A percentile compares a stretch with the other conserved stretches of the same genome.
Conservation (phyloP, 2,888 invertebrate genomes). For the Trachelus stipa region DNA sequence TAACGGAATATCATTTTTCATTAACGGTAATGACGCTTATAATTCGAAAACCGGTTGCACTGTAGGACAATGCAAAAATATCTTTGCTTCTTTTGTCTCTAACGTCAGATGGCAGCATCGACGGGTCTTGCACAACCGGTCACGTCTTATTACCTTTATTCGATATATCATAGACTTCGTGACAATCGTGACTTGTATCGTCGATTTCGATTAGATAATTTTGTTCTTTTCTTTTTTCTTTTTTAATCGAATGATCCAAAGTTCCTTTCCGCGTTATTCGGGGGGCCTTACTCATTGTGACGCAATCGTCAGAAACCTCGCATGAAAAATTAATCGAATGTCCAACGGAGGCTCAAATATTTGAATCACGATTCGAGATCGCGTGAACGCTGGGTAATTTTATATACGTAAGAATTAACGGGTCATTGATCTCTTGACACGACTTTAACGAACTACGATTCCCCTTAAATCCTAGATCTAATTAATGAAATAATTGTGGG, state of each 20-base stretch:
- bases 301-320: not conserved
- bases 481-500: not conserved
- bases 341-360: not conserved
- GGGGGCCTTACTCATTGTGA: not conserved
- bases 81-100: not conserved
- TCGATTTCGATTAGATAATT: not conserved
- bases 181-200: not conserved
- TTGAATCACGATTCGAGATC: not conserved
- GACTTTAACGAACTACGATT: not conserved
- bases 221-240: not conserved
- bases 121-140: not conserved
- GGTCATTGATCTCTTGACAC: not conserved
- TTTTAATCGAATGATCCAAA: not conserved
- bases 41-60: not conserved
- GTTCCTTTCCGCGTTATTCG: not conserved
- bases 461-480: not conserved
- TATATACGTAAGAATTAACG: not conserved
- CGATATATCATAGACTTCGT: not conserved
- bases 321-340: not conserved
- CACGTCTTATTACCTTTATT: not conserved
- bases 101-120: not conserved
- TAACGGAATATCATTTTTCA: not conserved
- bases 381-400: not conserved
- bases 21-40: not conserved
- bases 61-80: not conserved